Conservation (phyloP, 2,797 vertebrate genomes). For the Urophycis tenuis region DNA sequence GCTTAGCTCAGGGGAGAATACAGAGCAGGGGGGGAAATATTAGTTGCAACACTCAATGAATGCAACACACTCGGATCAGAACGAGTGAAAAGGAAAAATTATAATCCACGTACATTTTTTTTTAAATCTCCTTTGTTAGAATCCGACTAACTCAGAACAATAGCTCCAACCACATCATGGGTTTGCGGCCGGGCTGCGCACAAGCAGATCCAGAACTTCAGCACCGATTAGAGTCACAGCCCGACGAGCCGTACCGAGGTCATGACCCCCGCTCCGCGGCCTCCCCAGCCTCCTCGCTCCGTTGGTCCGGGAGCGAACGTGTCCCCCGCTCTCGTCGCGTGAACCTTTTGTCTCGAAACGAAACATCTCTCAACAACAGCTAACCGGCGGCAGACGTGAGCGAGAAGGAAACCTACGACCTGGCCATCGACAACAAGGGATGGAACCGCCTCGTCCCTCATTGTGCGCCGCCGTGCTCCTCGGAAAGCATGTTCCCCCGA, state of each 20-base stretch:
- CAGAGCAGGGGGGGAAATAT: slow-evolving; percentile 10
- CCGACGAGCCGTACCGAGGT: slow-evolving; percentile 47
- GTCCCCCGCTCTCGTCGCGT: background rate
- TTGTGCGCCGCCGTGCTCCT: background rate
- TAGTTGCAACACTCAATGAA: background rate
- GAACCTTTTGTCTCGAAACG: background rate
- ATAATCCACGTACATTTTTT: no score
- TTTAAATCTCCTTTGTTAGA: background rate
- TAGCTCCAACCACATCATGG: slow-evolving; percentile 52
- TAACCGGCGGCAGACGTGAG: background rate
- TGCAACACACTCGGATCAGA: background rate
- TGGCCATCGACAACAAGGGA: background rate
- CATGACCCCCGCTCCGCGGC: no score
- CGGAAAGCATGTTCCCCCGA: background rate
- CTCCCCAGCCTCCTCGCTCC: slow-evolving; percentile 17
- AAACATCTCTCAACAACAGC: background rate
- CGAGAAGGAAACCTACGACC: background rate
- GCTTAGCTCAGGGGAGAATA: slow-evolving; percentile 44
- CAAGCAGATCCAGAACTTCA: slow-evolving; percentile 47
- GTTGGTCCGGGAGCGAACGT: slow-evolving; percentile 28
- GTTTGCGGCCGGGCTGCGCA: slow-evolving; percentile 47
- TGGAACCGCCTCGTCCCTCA: background rate
- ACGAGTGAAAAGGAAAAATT: background rate
- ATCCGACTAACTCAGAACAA: slow-evolving; percentile 58
- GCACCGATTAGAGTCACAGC: slow-evolving; percentile 54